Conservation (phyloP, 92 coral and sea anemone species). For the Phenganax marumi region DNA sequence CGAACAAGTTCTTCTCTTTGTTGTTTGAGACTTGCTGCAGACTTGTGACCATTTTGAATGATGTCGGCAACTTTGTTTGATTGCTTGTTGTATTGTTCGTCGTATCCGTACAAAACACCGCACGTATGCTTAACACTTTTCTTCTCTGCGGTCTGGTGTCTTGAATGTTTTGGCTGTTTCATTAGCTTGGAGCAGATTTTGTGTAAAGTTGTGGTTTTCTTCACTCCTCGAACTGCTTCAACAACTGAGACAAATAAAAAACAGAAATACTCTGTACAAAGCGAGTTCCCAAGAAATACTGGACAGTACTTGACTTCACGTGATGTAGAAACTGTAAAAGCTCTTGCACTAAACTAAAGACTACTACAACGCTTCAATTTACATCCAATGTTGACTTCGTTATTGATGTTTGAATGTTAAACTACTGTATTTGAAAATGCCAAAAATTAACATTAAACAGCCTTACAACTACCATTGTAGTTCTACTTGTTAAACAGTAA, state of each 20-base stretch:
- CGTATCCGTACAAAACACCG: constrained; percentile 76
- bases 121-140: constrained; percentile 80
- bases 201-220: constrained; percentile 79
- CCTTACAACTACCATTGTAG: too few relatives aligned
- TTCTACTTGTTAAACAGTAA: too few relatives aligned
- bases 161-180: constrained; percentile 65
- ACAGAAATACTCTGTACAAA: neutral
- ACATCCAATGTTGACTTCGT: too few relatives aligned
- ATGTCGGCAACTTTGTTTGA: constrained; percentile 72
- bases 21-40: constrained; percentile 66
- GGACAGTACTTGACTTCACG: neutral
- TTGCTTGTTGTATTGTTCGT: constrained; percentile 73
- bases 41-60: constrained; percentile 60
- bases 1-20: constrained; percentile 76
- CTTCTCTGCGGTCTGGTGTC: constrained; percentile 56
- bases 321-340: too few relatives aligned
- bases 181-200: constrained; percentile 73
- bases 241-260: constrained; percentile 32
- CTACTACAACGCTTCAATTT: too few relatives aligned
- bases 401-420: too few relatives aligned
- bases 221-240: constrained; percentile 71
- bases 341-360: too few relatives aligned
- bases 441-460: too few relatives aligned
- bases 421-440: too few relatives aligned
- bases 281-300: neutral